Base-by-base conservation (phyloP, 2,888 invertebrate genomes). In the Pterostichus niger region DNA sequence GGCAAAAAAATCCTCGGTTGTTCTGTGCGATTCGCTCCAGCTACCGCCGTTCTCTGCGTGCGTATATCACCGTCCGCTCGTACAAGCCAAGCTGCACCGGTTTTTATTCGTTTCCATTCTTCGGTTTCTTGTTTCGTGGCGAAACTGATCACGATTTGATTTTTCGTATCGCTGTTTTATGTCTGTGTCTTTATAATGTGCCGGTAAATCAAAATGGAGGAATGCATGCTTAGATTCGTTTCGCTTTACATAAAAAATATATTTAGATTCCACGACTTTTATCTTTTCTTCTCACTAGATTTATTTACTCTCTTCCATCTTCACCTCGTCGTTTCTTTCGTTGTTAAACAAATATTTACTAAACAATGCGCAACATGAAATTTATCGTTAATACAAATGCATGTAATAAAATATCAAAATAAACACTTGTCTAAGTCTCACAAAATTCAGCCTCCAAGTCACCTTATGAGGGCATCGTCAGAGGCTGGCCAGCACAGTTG, bases 111-210 rank as follows among this genome's bases (percentile, higher is more conserved):
- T 46, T 79, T 49, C 71, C 17, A 40, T 71, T 80, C 71, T 80
- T 71, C 54, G 15, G 54, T 71, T 80, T 71, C 79, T 79, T 78
- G 61, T 78, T 79, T 79, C 64, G 71, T 35, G 64, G 80, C 52
- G 71, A 80, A 78, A 33, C 71, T 68, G 80, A 80, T 80, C 80
- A 80, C 80, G 80, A 71, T 80, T 71, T 71, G 49, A 80, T 71
- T 80, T 80, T 80, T 80, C 71, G n/a, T 71, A 71, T 54, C 54
- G 79, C 54, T 80, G 71, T 80, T 80, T 80, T 80, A 80, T 80
- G 80, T 68, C 52, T 46, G 15, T 68, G 80, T 64, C 77, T 64
- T 49, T 68, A 71, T 71, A 80, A 46, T 49, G 78, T 31, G 44
- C 52, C 71, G 35, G 80, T 54, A 80, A 80, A 80, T 78, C 77